Conservation (phyloP, 2,113 vertebrate genomes). For the Dolichallabes microphthalmus region DNA sequence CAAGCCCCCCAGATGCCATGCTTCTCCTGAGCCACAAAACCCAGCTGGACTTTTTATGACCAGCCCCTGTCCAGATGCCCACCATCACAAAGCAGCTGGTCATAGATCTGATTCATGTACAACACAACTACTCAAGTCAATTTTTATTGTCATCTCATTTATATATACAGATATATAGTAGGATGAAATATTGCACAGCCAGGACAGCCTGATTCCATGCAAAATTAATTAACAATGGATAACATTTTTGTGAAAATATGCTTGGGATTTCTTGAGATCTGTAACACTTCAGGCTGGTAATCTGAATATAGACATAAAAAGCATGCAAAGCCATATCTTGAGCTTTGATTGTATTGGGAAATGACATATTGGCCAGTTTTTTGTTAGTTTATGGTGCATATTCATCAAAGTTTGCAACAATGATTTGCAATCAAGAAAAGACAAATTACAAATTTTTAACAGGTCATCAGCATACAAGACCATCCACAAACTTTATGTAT, state of each 20-base stretch:
- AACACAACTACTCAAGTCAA: conserved; percentile 51
- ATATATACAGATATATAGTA: conserved; percentile 26
- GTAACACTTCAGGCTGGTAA: too few species aligned
- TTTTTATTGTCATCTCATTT: conserved; percentile 8
- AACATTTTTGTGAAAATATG: too few species aligned
- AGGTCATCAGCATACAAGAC: too few species aligned
- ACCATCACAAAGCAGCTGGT: conserved; percentile 68
- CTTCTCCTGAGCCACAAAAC: conserved; percentile 53
- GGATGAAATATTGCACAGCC: background rate
- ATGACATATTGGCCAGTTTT: too few species aligned
- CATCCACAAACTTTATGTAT: background rate
- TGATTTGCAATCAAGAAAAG: background rate
- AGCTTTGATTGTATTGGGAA: background rate
- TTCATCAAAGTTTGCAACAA: background rate
- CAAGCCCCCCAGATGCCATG: conserved; percentile 52
- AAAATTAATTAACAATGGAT: too few species aligned
- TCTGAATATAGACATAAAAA: too few species aligned
- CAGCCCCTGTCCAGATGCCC: conserved; percentile 59
- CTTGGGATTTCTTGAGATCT: too few species aligned
- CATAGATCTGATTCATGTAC: conserved; percentile 61
- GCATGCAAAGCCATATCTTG: background rate
- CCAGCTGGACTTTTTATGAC: conserved; percentile 60
- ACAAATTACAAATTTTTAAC: background rate
- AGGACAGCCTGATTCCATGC: background rate
- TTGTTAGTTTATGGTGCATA: background rate